These are phyloP conservation scores for Gymnopithys bicolor DNA, from an alignment of 2,797 vertebrate genomes.

Conservation along the genomic window DNA sequence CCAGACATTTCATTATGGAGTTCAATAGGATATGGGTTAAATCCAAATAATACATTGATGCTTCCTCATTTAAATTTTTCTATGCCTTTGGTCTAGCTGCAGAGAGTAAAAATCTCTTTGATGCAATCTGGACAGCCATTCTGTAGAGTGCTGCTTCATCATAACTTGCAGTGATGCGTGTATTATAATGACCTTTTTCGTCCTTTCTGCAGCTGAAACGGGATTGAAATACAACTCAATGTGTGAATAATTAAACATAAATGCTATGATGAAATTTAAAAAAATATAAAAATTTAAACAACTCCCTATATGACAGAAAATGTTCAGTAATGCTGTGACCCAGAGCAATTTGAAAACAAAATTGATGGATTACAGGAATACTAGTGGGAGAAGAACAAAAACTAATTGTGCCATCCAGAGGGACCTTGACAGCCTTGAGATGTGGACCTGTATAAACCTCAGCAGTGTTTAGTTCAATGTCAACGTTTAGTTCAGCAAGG, in stretches of 20 bases:
- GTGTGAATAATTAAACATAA: constrained; percentile 9
- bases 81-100: neutral
- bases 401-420: neutral
- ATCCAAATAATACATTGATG: neutral
- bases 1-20: neutral
- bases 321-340: neutral
- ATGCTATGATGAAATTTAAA: neutral
- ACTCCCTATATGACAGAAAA: neutral
- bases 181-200: neutral
- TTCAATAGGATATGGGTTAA: neutral
- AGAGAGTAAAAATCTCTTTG: neutral
- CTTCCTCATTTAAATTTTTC: neutral
- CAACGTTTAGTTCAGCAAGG: neutral
- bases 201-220: neutral
- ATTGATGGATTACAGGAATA: neutral
- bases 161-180: neutral
- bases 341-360: neutral
- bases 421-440: neutral
- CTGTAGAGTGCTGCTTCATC: neutral
- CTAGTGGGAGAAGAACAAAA: neutral
- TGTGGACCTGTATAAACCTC: neutral
- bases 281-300: neutral
- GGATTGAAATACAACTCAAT: neutral
- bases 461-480: too few species aligned
- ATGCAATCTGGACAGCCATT: neutral